These are phyloP conservation scores for Belonocnema kinseyi DNA, from an alignment of 1,140 invertebrate genomes.

Conservation along the genomic window DNA sequence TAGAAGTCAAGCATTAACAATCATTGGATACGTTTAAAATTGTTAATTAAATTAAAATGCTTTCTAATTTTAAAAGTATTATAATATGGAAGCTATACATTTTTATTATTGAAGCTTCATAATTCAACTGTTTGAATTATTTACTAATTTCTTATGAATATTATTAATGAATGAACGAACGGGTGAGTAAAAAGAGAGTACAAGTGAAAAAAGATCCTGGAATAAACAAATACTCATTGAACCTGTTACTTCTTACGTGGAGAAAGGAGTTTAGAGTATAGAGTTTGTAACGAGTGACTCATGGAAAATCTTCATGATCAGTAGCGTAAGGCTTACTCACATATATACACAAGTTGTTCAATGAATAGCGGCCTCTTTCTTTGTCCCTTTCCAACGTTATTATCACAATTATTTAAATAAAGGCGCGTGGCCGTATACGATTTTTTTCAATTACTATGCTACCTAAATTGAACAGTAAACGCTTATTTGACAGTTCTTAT, in stretches of 20 bases:
- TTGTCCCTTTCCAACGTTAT: not conserved
- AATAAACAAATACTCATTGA: constrained; percentile 31
- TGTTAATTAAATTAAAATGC: no score
- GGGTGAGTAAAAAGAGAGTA: not conserved
- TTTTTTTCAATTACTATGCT: not conserved
- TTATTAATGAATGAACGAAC: no score
- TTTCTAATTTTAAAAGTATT: no score
- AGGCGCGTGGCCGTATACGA: not conserved
- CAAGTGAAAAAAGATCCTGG: not conserved
- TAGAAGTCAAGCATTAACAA: not conserved
- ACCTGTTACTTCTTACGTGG: constrained; percentile 27
- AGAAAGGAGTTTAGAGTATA: constrained; percentile 7
- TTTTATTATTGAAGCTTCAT: no score
- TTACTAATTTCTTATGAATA: no score
- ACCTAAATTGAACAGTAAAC: no score
- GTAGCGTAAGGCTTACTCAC: no score
- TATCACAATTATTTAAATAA: not conserved
- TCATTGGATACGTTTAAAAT: not conserved
- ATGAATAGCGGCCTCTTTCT: not conserved
- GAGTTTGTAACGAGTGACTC: constrained; percentile 4
- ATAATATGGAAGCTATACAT: no score
- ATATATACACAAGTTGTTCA: not conserved
- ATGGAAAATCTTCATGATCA: constrained; percentile 20
- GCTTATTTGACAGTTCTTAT: no score
- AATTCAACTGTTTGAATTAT: no score